Evolutionary conservation across 1,140 invertebrate species (phyloP).

Genomic region (Drosophila nigrodunni): DNA sequence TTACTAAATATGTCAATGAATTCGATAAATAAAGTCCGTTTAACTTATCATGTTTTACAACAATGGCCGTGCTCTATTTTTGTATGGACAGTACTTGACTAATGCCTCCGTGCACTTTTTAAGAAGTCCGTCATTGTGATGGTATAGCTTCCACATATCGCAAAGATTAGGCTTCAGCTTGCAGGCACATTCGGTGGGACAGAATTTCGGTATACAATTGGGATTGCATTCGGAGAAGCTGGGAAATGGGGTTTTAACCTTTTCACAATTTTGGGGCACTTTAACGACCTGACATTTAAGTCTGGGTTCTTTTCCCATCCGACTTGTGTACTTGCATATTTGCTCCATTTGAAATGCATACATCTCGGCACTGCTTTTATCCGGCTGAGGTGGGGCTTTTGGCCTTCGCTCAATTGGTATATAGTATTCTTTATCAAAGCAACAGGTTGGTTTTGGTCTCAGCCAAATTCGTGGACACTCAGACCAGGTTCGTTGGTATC

Average conservation of each 20-base stretch:
- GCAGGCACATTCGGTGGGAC: slow-evolving; percentile 56
- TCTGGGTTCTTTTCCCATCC: neutral
- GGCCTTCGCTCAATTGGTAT: slow-evolving; percentile 22
- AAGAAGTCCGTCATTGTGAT: neutral
- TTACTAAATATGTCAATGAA: neutral
- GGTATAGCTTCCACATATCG: slow-evolving; percentile 31
- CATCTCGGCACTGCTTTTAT: slow-evolving; percentile 8
- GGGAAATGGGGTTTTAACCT: slow-evolving; percentile 32
- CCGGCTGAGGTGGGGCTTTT: neutral
- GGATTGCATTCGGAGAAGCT: slow-evolving; percentile 60
- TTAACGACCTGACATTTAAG: neutral
- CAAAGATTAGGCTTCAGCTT: slow-evolving; percentile 5
- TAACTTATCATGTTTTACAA: neutral
- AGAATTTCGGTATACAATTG: slow-evolving; percentile 2
- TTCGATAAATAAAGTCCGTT: neutral
- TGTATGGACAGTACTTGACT: slow-evolving; percentile 19
- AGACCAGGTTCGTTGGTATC: slow-evolving; percentile 62
- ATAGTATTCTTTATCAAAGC: slow-evolving; percentile 28
- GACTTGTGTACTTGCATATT: slow-evolving; percentile 2
- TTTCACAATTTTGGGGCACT: neutral
- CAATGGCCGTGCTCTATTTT: neutral
- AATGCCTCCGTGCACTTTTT: slow-evolving; percentile 30
- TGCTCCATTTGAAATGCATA: slow-evolving; percentile 24
- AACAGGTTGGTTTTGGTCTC: slow-evolving; percentile 43
- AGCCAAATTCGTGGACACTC: slow-evolving; percentile 58